Conservation (phyloP, 2,888 invertebrate species). For the Serrognathus titanus region DNA sequence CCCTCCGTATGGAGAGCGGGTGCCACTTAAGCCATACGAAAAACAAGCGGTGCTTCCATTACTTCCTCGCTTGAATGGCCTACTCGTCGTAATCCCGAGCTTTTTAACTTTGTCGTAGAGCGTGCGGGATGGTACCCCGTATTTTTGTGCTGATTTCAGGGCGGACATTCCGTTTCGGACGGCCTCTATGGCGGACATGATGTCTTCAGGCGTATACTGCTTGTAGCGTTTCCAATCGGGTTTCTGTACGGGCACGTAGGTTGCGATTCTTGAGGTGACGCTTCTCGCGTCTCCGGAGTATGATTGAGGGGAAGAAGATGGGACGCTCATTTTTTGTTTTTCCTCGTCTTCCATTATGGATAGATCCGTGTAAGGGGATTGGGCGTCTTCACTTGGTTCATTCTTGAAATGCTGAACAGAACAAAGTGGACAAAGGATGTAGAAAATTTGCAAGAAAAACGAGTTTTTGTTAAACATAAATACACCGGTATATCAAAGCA, state of each 20-base stretch:
- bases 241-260: slow-evolving; percentile 73
- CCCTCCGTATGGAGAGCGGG: slow-evolving; percentile 51
- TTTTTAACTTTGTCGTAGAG: slow-evolving; percentile 92
- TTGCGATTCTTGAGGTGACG: slow-evolving; percentile 56
- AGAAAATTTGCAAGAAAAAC: too few relatives aligned
- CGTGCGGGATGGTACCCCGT: slow-evolving; percentile 84
- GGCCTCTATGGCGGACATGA: slow-evolving; percentile 82
- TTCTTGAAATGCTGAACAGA: slow-evolving; percentile 55
- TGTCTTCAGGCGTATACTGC: slow-evolving; percentile 84
- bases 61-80: slow-evolving; percentile 68
- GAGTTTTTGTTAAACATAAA: too few relatives aligned
- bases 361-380: slow-evolving; percentile 75
- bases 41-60: slow-evolving; percentile 58
- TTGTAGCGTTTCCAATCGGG: slow-evolving; percentile 94
- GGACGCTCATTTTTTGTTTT: slow-evolving; percentile 51
- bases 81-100: slow-evolving; percentile 77
- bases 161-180: slow-evolving; percentile 87
- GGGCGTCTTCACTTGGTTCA: slow-evolving; percentile 70
- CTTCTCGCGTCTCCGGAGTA: slow-evolving; percentile 57
- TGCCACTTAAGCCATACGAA: slow-evolving; percentile 60
- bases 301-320: slow-evolving; percentile 59
- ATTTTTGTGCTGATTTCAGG: slow-evolving; percentile 81
- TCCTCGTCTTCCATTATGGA: slow-evolving; percentile 69
- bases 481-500: too few relatives aligned
- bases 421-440: not conserved